These are phyloP conservation scores for Ditylenchus weischeri DNA, from an alignment of 2,888 invertebrate genomes.

Conservation along the genomic window DNA sequence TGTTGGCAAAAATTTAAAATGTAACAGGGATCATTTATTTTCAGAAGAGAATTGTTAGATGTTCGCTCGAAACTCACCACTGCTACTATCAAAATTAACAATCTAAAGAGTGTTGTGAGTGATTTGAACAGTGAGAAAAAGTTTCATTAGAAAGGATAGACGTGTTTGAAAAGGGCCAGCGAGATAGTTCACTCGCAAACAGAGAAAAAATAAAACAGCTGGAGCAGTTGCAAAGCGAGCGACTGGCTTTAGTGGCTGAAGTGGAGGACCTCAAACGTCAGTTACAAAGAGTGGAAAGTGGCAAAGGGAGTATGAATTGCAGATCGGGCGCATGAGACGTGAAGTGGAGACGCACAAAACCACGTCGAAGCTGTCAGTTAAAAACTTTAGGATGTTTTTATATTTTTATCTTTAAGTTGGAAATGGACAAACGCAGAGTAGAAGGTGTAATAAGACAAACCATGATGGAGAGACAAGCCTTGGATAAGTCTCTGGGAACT, in stretches of 20 bases:
- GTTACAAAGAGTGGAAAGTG: constrained; percentile 14
- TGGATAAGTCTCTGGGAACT: constrained; percentile 23
- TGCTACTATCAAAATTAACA: constrained; percentile 10
- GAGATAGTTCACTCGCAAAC: background rate
- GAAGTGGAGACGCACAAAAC: constrained; percentile 14
- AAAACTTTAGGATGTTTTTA: too few species aligned
- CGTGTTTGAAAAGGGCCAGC: constrained; percentile 12
- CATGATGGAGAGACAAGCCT: constrained; percentile 25
- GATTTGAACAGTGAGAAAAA: constrained; percentile 11
- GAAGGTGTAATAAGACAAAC: constrained; percentile 26
- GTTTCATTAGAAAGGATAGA: constrained; percentile 10
- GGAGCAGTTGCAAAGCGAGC: constrained; percentile 19
- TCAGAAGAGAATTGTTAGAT: constrained; percentile 11
- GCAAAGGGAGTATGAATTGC: constrained; percentile 15
- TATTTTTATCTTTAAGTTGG: constrained; percentile 16
- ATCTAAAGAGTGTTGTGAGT: background rate
- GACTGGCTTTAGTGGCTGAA: constrained; percentile 15
- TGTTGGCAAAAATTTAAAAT: too few species aligned
- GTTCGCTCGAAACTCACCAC: background rate
- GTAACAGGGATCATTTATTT: background rate
- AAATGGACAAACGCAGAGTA: constrained; percentile 20
- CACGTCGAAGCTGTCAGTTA: constrained; percentile 16
- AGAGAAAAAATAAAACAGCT: constrained; percentile 5
- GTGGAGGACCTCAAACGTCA: constrained; percentile 13
- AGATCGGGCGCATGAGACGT: constrained; percentile 12